Conservation (phyloP, 2,113 vertebrate species). For the Rallus limicola region DNA sequence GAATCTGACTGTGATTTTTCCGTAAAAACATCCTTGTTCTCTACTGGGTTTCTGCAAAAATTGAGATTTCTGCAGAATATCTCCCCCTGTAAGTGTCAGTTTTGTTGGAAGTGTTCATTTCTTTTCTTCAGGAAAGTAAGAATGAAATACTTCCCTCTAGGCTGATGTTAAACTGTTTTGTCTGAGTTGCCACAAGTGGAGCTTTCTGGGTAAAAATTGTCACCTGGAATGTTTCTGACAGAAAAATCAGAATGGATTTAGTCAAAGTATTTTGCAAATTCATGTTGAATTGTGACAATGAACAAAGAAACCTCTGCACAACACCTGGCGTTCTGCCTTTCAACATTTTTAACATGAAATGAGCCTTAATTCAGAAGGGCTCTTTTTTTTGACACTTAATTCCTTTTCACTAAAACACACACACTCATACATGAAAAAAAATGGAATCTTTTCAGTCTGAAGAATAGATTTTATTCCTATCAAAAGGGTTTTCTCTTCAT, state of each 20-base stretch:
- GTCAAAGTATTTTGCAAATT: constrained; percentile 59
- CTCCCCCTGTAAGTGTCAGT: not conserved
- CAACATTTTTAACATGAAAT: not conserved
- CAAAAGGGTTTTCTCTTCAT: not conserved
- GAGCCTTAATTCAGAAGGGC: constrained; percentile 36
- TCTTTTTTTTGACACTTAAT: not conserved
- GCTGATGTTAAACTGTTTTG: constrained; percentile 20
- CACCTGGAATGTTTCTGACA: constrained; percentile 46
- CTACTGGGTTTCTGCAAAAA: not conserved
- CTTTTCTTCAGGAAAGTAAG: not conserved
- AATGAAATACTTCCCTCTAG: not conserved
- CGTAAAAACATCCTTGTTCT: not conserved
- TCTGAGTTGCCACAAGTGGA: constrained; percentile 15
- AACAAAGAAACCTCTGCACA: constrained; percentile 55
- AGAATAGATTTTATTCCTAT: not conserved
- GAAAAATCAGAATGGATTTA: constrained; percentile 41
- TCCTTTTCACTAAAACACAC: not conserved
- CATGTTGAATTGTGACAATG: not conserved
- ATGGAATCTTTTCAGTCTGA: not conserved
- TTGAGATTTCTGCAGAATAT: not conserved
- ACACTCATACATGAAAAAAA: not conserved
- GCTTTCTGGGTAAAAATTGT: constrained; percentile 41
- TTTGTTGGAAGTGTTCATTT: not conserved
- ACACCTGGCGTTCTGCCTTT: constrained; percentile 24
- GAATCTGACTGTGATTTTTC: not conserved